A percentile compares a stretch with the other conserved stretches of the same genome.
phyloP scores from a whole-genome alignment of 2,113 vertebrate species.

The Colius striatus region DNA sequence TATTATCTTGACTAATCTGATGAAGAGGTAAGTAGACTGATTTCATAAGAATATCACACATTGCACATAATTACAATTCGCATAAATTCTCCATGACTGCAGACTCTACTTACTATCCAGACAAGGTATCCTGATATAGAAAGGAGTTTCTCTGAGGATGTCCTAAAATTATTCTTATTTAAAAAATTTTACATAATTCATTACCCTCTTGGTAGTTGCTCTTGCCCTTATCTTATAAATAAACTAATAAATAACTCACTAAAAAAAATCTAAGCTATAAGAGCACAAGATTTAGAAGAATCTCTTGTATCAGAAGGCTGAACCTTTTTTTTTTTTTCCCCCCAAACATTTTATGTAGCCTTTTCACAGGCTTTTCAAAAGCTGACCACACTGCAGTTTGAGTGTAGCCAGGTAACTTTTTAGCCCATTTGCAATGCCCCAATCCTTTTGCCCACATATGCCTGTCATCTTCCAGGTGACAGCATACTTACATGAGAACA shows the following conservation, averaged over 20 bases:
- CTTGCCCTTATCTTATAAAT: not conserved
- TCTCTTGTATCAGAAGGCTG: not conserved
- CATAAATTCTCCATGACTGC: not conserved
- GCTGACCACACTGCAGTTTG: not conserved
- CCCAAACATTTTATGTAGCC: not conserved
- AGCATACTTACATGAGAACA: not conserved
- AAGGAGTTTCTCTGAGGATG: not conserved
- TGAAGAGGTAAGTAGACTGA: conserved; percentile 19
- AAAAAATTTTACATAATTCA: not conserved
- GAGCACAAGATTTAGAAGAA: not conserved
- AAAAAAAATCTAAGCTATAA: not conserved
- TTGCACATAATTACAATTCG: not conserved
- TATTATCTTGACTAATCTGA: not conserved
- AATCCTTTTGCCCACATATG: not conserved
- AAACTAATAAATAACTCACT: not conserved
- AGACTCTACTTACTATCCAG: not conserved
- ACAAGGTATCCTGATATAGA: not conserved
- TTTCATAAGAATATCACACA: not conserved
- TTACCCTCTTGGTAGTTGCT: not conserved
- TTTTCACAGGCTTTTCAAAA: not conserved
- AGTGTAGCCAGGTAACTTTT: not conserved
- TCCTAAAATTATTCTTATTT: not conserved
- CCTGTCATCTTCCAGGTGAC: not conserved
- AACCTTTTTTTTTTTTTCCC: not conserved
- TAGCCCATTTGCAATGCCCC: not conserved